phyloP scores from a whole-genome alignment of 2,113 vertebrate species.

The Phoenicopterus ruber region DNA sequence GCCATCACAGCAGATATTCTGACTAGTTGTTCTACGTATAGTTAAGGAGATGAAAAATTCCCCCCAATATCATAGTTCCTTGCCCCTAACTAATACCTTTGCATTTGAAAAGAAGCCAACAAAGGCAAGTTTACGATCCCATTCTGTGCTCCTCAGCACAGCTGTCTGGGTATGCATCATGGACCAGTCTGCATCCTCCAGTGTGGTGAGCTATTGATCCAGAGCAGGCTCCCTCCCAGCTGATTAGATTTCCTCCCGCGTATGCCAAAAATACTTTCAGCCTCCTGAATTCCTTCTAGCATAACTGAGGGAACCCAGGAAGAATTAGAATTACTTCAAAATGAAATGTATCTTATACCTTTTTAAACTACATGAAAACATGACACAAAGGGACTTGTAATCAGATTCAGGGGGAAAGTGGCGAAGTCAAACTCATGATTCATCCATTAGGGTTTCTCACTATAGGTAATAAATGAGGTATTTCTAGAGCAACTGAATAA shows the following conservation, averaged over 20 bases:
- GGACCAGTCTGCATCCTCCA: neutral
- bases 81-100: neutral
- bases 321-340: neutral
- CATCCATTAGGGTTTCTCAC: neutral
- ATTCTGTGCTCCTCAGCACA: neutral
- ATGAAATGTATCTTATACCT: neutral
- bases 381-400: neutral
- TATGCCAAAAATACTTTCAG: neutral
- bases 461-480: neutral
- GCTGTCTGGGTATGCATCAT: neutral
- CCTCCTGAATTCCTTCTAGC: neutral
- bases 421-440: conserved; percentile 1
- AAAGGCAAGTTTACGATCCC: neutral
- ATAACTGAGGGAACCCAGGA: neutral
- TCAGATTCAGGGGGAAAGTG: neutral
- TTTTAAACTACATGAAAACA: neutral
- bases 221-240: neutral
- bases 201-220: neutral
- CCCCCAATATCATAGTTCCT: neutral
- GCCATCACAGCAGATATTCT: neutral
- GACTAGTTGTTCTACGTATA: neutral
- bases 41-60: neutral
- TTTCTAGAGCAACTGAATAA: neutral
- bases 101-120: neutral
- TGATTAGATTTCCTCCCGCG: neutral